A percentile compares a stretch with the other conserved stretches of the same genome.
Evolutionary conservation across 1,140 invertebrate species (phyloP).

Genomic region (Drosophila ironensis): DNA sequence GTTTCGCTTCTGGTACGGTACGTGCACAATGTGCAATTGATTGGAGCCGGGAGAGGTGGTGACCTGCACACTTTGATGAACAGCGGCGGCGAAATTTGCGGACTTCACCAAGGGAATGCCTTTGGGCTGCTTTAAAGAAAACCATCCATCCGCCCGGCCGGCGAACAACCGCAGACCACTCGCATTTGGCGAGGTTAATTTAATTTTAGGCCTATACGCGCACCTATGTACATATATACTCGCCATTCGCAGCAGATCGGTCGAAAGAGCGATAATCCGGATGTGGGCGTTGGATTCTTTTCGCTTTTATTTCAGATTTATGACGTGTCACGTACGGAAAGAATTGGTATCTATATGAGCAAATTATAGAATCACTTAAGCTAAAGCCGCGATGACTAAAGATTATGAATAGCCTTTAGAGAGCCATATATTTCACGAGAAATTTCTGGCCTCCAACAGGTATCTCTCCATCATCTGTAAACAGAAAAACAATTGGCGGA

Average conservation of each 20-base stretch:
- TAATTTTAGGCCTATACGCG: conserved; percentile 53
- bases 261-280: conserved; percentile 56
- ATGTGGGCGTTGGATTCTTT: conserved; percentile 43
- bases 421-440: conserved; percentile 21
- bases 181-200: conserved; percentile 13
- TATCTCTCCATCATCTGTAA: too few species aligned
- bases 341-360: conserved; percentile 12
- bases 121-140: neutral
- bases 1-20: conserved; percentile 31
- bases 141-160: too few species aligned
- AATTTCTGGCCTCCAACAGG: conserved; percentile 12
- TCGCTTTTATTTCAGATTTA: conserved; percentile 40
- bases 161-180: conserved; percentile 10
- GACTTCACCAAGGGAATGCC: neutral
- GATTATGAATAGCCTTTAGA: conserved; percentile 56
- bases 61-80: conserved; percentile 32
- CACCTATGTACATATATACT: conserved; percentile 17
- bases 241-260: neutral
- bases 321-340: conserved; percentile 14
- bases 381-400: conserved; percentile 28
- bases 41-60: conserved; percentile 24
- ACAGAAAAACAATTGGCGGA: too few species aligned
- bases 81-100: conserved; percentile 13
- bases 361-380: conserved; percentile 64
- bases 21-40: conserved; percentile 61